Evolutionary conservation across 1,140 invertebrate genomes (phyloP), one percentile per base, ranked within the genome.

Genomic region (Aphelenchoides besseyi): DNA sequence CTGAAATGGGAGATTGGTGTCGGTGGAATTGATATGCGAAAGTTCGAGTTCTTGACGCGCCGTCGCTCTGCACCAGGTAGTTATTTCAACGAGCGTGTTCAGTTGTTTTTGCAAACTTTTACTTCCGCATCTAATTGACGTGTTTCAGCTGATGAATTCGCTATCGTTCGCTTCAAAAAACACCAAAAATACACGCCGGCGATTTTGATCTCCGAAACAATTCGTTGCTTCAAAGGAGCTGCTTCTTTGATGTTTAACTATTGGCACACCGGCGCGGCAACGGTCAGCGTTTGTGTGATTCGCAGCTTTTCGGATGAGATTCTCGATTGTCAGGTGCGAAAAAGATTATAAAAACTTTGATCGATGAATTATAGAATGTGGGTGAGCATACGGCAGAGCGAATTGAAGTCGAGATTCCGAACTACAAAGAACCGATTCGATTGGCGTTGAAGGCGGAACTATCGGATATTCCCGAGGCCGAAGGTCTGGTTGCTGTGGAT

Each of bases 1-100:
- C 48, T 59, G 8, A 48, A 74, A 29, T 83, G 81, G 81, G 72
- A 78, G 72, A 73, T 85, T 69, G 81, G 81, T 26, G 48, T 83
- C 33, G 82, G 80, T 2, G 70, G 70, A 28, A 73, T 84, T 18
- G 73, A 84, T 64, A 62, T 66, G 12, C 57, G 72, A 48, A 81
- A 82, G 37, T 75, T 84, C 53, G 63, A 72, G 30, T 81, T 72
- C 2, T 59, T 81, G 16, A 81, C 78, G 12, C 12, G 68, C 9
- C 62, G 41, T 2, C 41, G 35, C 12, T 30, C 62, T 9, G 18
- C 75, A 12, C 74, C 76, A 57, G 59, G 74, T 78, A n/a, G n/a
- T n/a, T n/a, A n/a, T n/a, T n/a, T n/a, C n/a, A n/a, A n/a, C n/a
- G 32, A 29, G 71, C 59, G 2, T 53, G 16, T 2, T 76, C 77